Evolutionary conservation across 1,140 invertebrate genomes (phyloP), one percentile per base, ranked within the genome.

Genomic region (Macrobrachium rosenbergii): DNA sequence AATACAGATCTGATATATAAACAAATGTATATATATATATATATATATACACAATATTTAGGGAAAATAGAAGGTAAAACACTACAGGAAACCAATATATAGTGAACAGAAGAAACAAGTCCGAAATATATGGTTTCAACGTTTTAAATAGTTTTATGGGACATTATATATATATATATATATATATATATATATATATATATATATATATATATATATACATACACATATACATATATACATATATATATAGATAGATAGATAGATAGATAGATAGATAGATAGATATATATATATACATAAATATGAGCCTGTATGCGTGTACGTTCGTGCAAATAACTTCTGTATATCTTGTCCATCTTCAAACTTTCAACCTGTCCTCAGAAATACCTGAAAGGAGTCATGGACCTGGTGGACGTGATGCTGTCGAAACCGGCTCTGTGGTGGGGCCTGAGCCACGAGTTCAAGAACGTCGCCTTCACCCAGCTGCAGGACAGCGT

Each of bases 361-460:
- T 37, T 52, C 16, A 19, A 28, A 52, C 43, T 37, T 37, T 19
- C 10, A 19, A 75, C 16, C 16, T 75, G 5, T 37, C 28, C 45
- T 28, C 23, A 75, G 72, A 19, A 75, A 45, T 75, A 28, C 28
- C 17, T 75, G 21, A 37, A 75, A n/a, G 23, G 23, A 19, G 19
- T 75, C 17, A 23, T 37, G 28, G 72, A 23, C 52, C 16, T 75
- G 72, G 72, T 43, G 1, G 72, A 75, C 72, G 19, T 23, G 72
- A 75, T 75, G 72, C 72, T 75, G 11, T 75, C 23, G 28, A 75
- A 52, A 28, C n/a, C n/a, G 8, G n/a, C 23, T 12, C 37, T 52
- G 23, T 75, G 72, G 72, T 75, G 72, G 72, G 72, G 72, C 16
- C 14, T 75, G 72, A 37, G 16, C 19, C 72, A 75, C 8, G n/a